Evolutionary conservation across 2,888 invertebrate genomes (phyloP), one percentile per base, ranked within the genome.

Genomic region (Ctenicera cuprea): DNA sequence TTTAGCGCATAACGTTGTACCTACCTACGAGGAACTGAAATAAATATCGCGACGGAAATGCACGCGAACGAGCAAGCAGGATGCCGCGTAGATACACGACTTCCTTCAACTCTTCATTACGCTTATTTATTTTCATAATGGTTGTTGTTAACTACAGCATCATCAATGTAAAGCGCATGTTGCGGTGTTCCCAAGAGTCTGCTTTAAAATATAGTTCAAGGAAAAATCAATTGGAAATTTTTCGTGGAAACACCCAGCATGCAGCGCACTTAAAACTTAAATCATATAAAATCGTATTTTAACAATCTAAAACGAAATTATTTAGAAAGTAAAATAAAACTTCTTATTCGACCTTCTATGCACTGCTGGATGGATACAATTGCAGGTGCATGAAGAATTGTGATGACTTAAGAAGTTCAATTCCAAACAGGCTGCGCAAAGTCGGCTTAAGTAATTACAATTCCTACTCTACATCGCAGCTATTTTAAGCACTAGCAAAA

Each of bases 51-150:
- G 48, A 65, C 73, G 73, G 73, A 73, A 73, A 73, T 70, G 70
- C 69, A 69, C 63, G 57, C 67, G 73, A 66, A 69, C 30, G 72
- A 41, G 38, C 54, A 70, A 43, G 69, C 69, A 73, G 73, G 73
- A 73, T 70, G 65, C 69, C 69, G 61, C 38, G 50, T 61, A 73
- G 73, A 73, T 73, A 73, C 61, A 38, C 65, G 65, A 73, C 69
- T 73, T 73, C 73, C 73, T 73, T 68, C 69, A 38, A 73, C 63
- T 73, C 66, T 72, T 67, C 64, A 64, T 70, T 69, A 50, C 67
- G 72, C 54, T 66, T 72, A 59, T 68, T 73, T 67, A 67, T 63
- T 70, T 63, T 52, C 63, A 54, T 70, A 14, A 26, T 22, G 41
- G 52, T 20, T 18, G 18, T 59, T 59, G 38, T 57, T 57, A 57